Percentiles rank a stretch among this genome's conserved stretches.
Conservation (phyloP, 2,797 vertebrate genomes). For the Staurois parvus region DNA sequence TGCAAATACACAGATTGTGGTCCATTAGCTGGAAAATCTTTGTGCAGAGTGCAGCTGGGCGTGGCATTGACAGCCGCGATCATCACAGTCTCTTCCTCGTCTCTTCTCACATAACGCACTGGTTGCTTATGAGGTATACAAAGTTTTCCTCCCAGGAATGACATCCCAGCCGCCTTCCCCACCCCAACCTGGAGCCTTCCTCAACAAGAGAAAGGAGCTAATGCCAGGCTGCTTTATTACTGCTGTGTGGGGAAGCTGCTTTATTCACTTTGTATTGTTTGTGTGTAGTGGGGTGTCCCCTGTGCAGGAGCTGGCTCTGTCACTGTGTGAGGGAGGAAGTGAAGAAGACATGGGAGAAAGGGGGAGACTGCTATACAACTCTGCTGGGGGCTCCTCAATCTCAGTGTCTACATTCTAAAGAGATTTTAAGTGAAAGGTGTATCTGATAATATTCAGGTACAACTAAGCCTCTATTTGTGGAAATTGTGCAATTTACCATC, state of each 20-base stretch:
- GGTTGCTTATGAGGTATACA: conserved; percentile 35
- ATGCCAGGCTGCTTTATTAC: not conserved
- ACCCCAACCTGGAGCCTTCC: conserved; percentile 16
- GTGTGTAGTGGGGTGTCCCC: not conserved
- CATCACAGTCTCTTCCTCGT: no score
- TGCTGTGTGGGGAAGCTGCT: no score
- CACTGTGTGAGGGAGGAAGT: not conserved
- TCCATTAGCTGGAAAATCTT: no score
- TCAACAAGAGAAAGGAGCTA: conserved; percentile 41
- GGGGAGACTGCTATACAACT: no score
- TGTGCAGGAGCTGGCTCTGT: not conserved
- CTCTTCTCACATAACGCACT: not conserved
- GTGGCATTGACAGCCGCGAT: no score
- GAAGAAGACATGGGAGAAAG: not conserved
- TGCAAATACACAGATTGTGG: no score
- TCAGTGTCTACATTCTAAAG: not conserved
- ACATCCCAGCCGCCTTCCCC: conserved; percentile 28
- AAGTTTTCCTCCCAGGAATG: conserved; percentile 54
- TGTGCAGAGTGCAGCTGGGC: no score
- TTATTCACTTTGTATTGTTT: not conserved
- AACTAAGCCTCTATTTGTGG: no score
- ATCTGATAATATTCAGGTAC: no score
- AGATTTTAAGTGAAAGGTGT: no score
- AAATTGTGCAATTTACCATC: no score
- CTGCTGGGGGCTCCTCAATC: conserved; percentile 1